Percentiles rank a stretch among this genome's conserved stretches.
These are phyloP conservation scores for Mohoua ochrocephala DNA, from an alignment of 2,113 vertebrate genomes.

Conservation along the genomic window DNA sequence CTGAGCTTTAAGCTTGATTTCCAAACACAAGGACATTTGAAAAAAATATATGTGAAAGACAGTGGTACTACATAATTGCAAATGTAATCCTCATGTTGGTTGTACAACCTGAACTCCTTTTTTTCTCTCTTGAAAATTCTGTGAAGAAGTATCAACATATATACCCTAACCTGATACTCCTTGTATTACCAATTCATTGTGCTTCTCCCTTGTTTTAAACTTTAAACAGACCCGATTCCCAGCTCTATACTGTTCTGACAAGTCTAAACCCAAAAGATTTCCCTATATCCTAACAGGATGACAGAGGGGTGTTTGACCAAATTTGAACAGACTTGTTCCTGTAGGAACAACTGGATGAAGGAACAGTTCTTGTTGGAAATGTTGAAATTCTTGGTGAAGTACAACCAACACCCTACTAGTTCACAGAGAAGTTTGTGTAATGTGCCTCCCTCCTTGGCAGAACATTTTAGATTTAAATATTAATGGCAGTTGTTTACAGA, in stretches of 20 bases:
- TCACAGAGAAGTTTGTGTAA: background rate
- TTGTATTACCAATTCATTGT: background rate
- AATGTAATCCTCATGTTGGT: background rate
- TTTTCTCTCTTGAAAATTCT: background rate
- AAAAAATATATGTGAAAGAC: background rate
- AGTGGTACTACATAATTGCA: background rate
- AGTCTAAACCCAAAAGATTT: background rate
- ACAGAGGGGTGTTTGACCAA: background rate
- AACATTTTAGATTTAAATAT: background rate
- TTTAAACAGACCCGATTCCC: background rate
- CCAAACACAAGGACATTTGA: background rate
- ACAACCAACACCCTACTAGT: background rate
- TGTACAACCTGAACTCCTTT: background rate
- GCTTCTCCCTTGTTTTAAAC: background rate
- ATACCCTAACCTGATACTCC: background rate
- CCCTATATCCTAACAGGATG: background rate
- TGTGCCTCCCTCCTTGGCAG: background rate
- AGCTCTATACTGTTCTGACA: background rate
- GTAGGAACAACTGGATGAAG: background rate
- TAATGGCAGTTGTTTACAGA: background rate
- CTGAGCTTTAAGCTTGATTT: conserved; percentile 81
- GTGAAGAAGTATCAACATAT: background rate
- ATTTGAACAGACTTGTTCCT: background rate
- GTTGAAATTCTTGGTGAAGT: background rate
- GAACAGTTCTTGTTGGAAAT: background rate